These are phyloP conservation scores for Sorex araneus DNA, from an alignment of 2,113 vertebrate genomes.

Conservation along the genomic window DNA sequence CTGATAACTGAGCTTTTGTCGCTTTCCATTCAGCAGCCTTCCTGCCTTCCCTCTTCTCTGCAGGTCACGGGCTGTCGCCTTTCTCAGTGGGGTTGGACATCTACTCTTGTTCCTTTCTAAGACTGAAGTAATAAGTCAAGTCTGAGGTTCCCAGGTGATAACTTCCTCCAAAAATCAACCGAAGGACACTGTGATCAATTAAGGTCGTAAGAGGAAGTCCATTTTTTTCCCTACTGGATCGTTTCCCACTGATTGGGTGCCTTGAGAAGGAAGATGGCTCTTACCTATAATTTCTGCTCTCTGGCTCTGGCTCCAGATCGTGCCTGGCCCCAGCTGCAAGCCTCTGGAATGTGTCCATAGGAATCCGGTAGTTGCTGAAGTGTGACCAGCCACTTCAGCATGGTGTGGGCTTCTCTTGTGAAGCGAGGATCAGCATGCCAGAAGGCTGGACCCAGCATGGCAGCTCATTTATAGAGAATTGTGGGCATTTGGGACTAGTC, in stretches of 20 bases:
- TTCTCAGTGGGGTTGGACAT: not conserved
- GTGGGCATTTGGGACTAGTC: slow-evolving; percentile 13
- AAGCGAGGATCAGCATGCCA: not conserved
- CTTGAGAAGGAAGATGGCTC: not conserved
- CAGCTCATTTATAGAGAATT: slow-evolving; percentile 58
- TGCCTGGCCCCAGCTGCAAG: not conserved
- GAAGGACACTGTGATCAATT: not conserved
- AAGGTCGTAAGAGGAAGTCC: not conserved
- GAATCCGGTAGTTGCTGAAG: slow-evolving; percentile 27
- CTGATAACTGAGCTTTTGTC: not conserved
- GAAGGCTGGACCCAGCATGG: slow-evolving; percentile 35
- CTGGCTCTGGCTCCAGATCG: not conserved
- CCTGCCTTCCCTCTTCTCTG: not conserved
- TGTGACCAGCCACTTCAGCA: not conserved
- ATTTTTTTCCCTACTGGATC: not conserved
- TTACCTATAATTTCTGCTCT: not conserved
- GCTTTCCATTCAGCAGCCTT: too few relatives aligned
- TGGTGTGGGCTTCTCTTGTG: not conserved
- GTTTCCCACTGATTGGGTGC: not conserved
- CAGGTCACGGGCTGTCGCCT: rapidly evolving
- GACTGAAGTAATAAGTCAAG: not conserved
- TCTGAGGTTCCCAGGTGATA: too few relatives aligned
- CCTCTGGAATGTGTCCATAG: not conserved
- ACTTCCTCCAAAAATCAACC: not conserved
- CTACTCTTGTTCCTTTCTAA: not conserved